Evolutionary conservation across 2,797 vertebrate genomes (phyloP).

Genomic region (Tympanoctomys barrerae): DNA sequence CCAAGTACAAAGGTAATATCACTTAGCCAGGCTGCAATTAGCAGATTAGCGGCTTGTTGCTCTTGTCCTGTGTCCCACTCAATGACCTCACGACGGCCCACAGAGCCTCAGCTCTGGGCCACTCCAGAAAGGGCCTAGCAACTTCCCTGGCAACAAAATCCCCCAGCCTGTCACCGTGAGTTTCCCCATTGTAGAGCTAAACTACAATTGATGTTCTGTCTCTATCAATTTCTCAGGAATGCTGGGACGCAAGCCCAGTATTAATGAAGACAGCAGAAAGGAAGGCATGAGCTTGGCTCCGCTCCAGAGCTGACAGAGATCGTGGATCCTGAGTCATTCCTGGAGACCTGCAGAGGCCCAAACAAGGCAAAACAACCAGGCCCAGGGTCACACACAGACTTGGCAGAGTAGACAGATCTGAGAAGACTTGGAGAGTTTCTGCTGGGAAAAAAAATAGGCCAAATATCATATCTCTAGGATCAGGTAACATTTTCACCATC

Average conservation of each 20-base stretch:
- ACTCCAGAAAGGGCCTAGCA: conserved; percentile 78
- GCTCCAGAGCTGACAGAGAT: conserved; percentile 84
- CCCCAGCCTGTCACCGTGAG: conserved; percentile 83
- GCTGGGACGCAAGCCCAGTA: conserved; percentile 76
- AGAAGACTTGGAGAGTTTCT: conserved; percentile 80
- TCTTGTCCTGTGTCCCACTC: conserved; percentile 88
- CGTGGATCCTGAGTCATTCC: conserved; percentile 81
- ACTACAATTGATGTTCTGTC: conserved; percentile 88
- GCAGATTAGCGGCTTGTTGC: conserved; percentile 86
- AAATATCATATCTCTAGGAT: neutral
- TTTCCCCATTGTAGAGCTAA: conserved; percentile 86
- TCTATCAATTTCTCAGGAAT: conserved; percentile 87
- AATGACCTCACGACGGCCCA: conserved; percentile 84
- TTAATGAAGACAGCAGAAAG: conserved; percentile 86
- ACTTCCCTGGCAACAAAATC: conserved; percentile 47
- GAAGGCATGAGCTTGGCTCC: conserved; percentile 85
- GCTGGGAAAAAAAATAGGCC: conserved; percentile 36
- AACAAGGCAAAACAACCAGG: conserved; percentile 82
- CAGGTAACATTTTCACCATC: conserved; percentile 60
- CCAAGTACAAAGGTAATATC: conserved; percentile 83
- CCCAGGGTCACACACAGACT: conserved; percentile 66
- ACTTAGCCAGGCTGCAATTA: conserved; percentile 88
- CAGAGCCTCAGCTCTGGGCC: conserved; percentile 55
- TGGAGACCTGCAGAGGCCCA: conserved; percentile 81
- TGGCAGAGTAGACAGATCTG: conserved; percentile 73